phyloP scores from a whole-genome alignment of 2,888 invertebrate genomes.

The Cephalotes varians region DNA sequence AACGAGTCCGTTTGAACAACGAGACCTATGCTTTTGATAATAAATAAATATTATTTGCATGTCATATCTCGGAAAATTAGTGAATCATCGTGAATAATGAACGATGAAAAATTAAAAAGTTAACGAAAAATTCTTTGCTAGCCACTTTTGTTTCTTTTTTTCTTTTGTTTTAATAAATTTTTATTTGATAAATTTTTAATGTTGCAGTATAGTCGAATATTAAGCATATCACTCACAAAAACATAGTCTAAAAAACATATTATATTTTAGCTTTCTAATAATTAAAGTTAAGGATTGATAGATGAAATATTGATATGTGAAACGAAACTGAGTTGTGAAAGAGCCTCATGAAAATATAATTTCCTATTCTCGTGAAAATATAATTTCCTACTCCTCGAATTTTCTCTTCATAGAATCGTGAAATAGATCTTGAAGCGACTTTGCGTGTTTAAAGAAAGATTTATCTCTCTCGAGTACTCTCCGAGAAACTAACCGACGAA shows the following conservation, averaged over 20 bases:
- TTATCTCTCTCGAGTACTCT: slow-evolving; percentile 10
- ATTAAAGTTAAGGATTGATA: not conserved
- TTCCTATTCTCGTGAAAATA: slow-evolving; percentile 6
- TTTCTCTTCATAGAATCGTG: not conserved
- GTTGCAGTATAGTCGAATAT: not conserved
- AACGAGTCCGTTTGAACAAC: not conserved
- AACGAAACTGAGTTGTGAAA: not conserved
- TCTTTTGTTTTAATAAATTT: not conserved
- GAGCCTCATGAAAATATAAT: slow-evolving; percentile 19
- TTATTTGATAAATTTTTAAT: not conserved
- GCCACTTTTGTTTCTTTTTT: not conserved
- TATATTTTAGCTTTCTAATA: not conserved
- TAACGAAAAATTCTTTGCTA: not conserved
- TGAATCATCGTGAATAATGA: not conserved
- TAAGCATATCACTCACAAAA: not conserved
- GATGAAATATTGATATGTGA: not conserved
- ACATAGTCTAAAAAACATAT: not conserved
- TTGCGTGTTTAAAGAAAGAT: slow-evolving; percentile 27
- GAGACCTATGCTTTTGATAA: not conserved
- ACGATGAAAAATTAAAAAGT: not conserved
- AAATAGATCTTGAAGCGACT: not conserved
- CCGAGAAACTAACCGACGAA: slow-evolving; percentile 2
- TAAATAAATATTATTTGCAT: not conserved
- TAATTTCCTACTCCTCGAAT: not conserved
- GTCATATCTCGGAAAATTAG: not conserved